These are phyloP conservation scores for Anolis apletophallus DNA, from an alignment of 2,797 vertebrate genomes.

Conservation along the genomic window DNA sequence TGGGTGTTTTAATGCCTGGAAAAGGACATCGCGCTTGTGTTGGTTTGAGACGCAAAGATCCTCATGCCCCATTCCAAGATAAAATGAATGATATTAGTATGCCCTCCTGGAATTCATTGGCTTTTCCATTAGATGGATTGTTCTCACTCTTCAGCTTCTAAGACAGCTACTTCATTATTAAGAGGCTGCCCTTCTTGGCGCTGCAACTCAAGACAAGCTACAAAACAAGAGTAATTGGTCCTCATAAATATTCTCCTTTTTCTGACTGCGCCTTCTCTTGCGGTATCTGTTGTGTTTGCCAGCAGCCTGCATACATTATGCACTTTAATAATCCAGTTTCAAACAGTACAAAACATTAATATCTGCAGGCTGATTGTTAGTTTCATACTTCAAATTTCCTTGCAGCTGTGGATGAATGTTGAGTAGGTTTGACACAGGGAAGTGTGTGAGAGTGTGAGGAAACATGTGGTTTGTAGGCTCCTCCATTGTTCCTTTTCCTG, in stretches of 20 bases:
- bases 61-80: not conserved
- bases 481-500: too few species aligned
- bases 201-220: constrained; percentile 13
- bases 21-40: not conserved
- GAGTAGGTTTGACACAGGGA: not conserved
- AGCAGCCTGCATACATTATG: not conserved
- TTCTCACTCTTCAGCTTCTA: not conserved
- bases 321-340: not conserved
- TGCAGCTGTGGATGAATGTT: not conserved
- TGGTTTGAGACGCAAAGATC: not conserved
- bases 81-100: not conserved
- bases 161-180: not conserved
- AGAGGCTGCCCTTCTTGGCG: not conserved
- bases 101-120: not conserved
- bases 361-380: not conserved
- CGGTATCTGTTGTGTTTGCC: not conserved
- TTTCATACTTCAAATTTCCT: not conserved
- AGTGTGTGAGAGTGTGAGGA: too few species aligned
- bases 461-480: not conserved
- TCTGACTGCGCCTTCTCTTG: not conserved
- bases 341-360: constrained; percentile 4
- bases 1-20: not conserved
- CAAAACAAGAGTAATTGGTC: constrained; percentile 32
- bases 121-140: constrained; percentile 12
- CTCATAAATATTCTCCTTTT: constrained; percentile 3